Base-by-base conservation (phyloP, 2,888 invertebrate species). In the Meandrusa payeni region DNA sequence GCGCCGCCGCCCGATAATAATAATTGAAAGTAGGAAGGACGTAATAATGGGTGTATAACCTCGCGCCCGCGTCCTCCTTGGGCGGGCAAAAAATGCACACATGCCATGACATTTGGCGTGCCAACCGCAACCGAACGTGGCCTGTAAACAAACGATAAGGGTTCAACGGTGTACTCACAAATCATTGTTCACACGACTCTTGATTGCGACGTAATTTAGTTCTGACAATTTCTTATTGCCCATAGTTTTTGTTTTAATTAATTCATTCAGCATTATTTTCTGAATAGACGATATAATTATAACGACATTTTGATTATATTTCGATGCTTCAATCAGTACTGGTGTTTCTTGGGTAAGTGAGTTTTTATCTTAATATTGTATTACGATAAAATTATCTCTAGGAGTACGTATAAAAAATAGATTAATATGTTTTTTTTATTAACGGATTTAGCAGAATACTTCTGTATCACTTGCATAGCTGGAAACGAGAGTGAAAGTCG, bases 1-100 rank as follows among this genome's bases (percentile, higher is more conserved):
- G 64, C 72, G 77, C 85, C 67, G 77, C 78, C 85, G 81, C 86
- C 86, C 83, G 87, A 82, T 86, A 86, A 87, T 87, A 87, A 86
- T 86, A 87, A 86, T 86, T 86, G 86, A 86, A 86, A 86, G 86
- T 86, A 87, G 86, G 86, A 87, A 87, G 86, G 86, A 86, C 87
- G 82, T 82, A 86, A 86, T 87, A 87, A 87, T 87, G 87, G 87
- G 86, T 86, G 87, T 87, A 86, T 86, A 86, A 86, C 85, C 87
- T 86, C 85, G 85, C 66, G 85, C 83, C 83, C 81, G 86, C 86
- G 86, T 85, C 87, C 87, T 86, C 85, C 85, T 87, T 86, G 86
- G 87, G 87, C 86, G 86, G 86, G 86, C 71, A 86, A 87, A 87
- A 87, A 87, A 86, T 85, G 81, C 76, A 82, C 85, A 85, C 85